These are phyloP conservation scores for Austrolebias charrua DNA, from an alignment of 2,797 vertebrate genomes.

Conservation along the genomic window DNA sequence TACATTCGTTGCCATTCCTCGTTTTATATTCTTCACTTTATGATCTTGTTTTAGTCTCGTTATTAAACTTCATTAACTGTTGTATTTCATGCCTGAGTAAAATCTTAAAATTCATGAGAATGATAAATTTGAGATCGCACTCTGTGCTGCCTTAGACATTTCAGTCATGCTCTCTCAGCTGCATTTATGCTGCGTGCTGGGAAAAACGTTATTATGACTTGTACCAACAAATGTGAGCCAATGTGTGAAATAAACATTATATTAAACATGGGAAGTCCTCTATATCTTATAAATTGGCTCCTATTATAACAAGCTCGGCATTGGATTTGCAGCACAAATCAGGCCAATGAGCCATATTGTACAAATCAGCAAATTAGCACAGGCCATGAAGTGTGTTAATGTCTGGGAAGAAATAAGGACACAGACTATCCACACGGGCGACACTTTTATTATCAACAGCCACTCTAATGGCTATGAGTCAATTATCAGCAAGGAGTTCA, in stretches of 20 bases:
- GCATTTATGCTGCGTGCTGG: slow-evolving; percentile 68
- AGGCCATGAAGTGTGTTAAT: slow-evolving; percentile 85
- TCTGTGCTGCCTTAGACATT: slow-evolving; percentile 62
- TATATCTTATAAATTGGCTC: slow-evolving; percentile 76
- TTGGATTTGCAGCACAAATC: slow-evolving; percentile 81
- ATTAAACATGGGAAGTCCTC: slow-evolving; percentile 74
- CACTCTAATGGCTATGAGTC: slow-evolving; percentile 80
- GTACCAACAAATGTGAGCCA: slow-evolving; percentile 73
- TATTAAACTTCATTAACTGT: slow-evolving; percentile 48
- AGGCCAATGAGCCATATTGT: slow-evolving; percentile 85
- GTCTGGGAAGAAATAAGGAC: slow-evolving; percentile 79
- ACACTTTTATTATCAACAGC: slow-evolving; percentile 82
- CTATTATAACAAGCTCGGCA: slow-evolving; percentile 81
- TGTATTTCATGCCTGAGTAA: slow-evolving; percentile 65
- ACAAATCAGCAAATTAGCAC: slow-evolving; percentile 85
- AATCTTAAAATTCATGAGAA: slow-evolving; percentile 66
- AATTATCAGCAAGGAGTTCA: slow-evolving; percentile 81
- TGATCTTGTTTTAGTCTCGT: slow-evolving; percentile 19
- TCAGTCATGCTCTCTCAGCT: slow-evolving; percentile 65
- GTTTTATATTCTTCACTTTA: slow-evolving; percentile 43
- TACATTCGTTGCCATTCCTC: slow-evolving; percentile 8
- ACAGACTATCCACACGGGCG: slow-evolving; percentile 77
- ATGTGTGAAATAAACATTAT: slow-evolving; percentile 76
- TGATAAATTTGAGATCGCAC: slow-evolving; percentile 68
- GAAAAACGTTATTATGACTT: slow-evolving; percentile 76